Percentiles rank a stretch among this genome's conserved stretches.
phyloP scores from a whole-genome alignment of 2,113 vertebrate genomes.

The Lophura nycthemera region DNA sequence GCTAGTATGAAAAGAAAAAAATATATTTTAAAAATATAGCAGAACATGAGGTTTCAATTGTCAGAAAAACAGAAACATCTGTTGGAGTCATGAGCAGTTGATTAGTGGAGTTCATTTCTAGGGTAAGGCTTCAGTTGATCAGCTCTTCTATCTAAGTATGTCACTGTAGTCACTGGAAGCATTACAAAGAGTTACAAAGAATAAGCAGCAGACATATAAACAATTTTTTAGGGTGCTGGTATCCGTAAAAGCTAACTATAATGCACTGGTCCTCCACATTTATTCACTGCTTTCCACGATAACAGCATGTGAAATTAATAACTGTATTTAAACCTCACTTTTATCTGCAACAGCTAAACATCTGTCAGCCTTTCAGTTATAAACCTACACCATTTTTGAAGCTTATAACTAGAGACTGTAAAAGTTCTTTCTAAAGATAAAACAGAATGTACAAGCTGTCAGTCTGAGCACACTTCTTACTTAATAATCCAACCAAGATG shows the following conservation, averaged over 20 bases:
- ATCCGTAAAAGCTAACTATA: background rate
- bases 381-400: conserved; percentile 15
- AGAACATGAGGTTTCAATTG: conserved; percentile 74
- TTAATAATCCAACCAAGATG: background rate
- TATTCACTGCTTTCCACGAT: background rate
- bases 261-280: background rate
- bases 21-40: background rate
- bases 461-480: background rate
- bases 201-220: background rate
- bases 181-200: conserved; percentile 22
- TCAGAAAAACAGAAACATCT: conserved; percentile 76
- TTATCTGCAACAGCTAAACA: conserved; percentile 4
- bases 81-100: conserved; percentile 73
- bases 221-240: background rate
- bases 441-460: background rate
- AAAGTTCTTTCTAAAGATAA: conserved; percentile 32
- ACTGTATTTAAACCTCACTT: conserved; percentile 11
- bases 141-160: conserved; percentile 49
- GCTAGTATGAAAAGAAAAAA: conserved; percentile 43
- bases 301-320: background rate
- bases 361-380: conserved; percentile 6
- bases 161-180: conserved; percentile 27
- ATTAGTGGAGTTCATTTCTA: conserved; percentile 74
- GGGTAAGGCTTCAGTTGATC: conserved; percentile 64
- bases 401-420: background rate